A percentile compares a stretch with the other conserved stretches of the same genome.
These are phyloP conservation scores for Ginglymostoma cirratum DNA, from an alignment of 2,113 vertebrate genomes.

Conservation along the genomic window DNA sequence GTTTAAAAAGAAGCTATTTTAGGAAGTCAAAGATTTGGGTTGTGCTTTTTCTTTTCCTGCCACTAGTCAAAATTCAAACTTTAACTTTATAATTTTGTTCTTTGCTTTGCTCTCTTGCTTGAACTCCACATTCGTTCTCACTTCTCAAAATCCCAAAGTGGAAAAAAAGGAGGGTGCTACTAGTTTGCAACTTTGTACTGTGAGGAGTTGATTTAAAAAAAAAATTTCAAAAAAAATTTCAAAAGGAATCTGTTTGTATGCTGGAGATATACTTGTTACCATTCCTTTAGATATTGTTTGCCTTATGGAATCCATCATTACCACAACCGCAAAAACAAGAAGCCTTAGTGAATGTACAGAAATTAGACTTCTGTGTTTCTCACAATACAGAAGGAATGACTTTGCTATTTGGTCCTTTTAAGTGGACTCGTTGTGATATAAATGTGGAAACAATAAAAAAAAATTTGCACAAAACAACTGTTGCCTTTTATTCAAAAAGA, in stretches of 20 bases:
- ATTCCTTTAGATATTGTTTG: slow-evolving; percentile 90
- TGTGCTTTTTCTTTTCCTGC: slow-evolving; percentile 7
- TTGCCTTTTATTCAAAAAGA: slow-evolving; percentile 17
- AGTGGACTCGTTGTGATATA: slow-evolving; percentile 86
- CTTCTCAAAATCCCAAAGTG: slow-evolving; percentile 51
- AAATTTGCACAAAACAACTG: slow-evolving; percentile 61
- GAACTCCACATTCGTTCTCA: slow-evolving; percentile 52
- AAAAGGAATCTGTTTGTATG: slow-evolving; percentile 67
- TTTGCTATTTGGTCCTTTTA: slow-evolving; percentile 87
- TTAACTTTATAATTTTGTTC: slow-evolving; percentile 42
- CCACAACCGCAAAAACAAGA: slow-evolving; percentile 76
- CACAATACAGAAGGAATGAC: slow-evolving; percentile 74
- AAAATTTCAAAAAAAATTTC: slow-evolving; percentile 39
- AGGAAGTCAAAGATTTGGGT: slow-evolving; percentile 20
- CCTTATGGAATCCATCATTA: slow-evolving; percentile 76
- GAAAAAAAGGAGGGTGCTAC: slow-evolving; percentile 62
- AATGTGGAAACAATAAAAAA: slow-evolving; percentile 80
- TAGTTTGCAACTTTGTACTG: slow-evolving; percentile 66
- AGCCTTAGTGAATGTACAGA: slow-evolving; percentile 87
- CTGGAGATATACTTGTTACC: slow-evolving; percentile 81
- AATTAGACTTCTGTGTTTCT: slow-evolving; percentile 75
- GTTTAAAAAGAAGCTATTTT: slow-evolving; percentile 21
- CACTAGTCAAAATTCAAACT: not conserved
- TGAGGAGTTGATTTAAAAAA: slow-evolving; percentile 48
- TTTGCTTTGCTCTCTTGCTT: slow-evolving; percentile 46